phyloP scores from a whole-genome alignment of 2,113 vertebrate genomes.

The Halichoeres trimaculatus region DNA sequence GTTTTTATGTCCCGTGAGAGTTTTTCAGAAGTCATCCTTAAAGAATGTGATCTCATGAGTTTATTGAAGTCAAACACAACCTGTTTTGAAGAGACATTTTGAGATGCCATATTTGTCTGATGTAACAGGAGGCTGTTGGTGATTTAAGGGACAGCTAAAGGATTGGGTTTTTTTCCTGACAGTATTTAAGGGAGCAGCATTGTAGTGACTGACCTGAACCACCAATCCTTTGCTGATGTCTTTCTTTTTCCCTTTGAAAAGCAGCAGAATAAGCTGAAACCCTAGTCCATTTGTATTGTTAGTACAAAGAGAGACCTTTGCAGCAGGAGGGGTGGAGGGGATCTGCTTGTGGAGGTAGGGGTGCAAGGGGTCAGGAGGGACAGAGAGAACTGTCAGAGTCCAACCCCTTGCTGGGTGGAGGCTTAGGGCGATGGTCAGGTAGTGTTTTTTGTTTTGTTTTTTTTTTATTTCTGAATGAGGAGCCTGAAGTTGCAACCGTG shows the following conservation, averaged over 20 bases:
- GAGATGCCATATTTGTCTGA: constrained; percentile 32
- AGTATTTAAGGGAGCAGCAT: constrained; percentile 66
- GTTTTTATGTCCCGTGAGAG: constrained; percentile 15
- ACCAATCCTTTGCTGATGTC: constrained; percentile 80
- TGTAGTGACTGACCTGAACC: constrained; percentile 68
- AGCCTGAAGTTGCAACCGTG: constrained; percentile 81
- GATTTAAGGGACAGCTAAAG: constrained; percentile 39
- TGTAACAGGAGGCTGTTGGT: constrained; percentile 45
- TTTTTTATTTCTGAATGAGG: constrained; percentile 64
- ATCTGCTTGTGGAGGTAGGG: constrained; percentile 66
- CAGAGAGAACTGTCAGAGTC: constrained; percentile 59
- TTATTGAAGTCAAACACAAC: background rate
- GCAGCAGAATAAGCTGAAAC: constrained; percentile 85
- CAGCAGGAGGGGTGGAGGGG: constrained; percentile 64
- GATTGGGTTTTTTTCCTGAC: constrained; percentile 57
- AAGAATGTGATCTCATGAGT: constrained; percentile 8
- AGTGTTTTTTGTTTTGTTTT: constrained; percentile 50
- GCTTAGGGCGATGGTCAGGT: constrained; percentile 54
- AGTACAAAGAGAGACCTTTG: constrained; percentile 80
- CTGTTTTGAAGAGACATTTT: background rate
- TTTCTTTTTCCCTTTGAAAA: constrained; percentile 82
- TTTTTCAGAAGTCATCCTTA: constrained; percentile 14
- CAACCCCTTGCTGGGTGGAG: constrained; percentile 71
- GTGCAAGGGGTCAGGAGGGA: constrained; percentile 66
- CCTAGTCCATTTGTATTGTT: constrained; percentile 82